phyloP scores from a whole-genome alignment of 2,797 vertebrate genomes.

The Ficedula albicollis region DNA sequence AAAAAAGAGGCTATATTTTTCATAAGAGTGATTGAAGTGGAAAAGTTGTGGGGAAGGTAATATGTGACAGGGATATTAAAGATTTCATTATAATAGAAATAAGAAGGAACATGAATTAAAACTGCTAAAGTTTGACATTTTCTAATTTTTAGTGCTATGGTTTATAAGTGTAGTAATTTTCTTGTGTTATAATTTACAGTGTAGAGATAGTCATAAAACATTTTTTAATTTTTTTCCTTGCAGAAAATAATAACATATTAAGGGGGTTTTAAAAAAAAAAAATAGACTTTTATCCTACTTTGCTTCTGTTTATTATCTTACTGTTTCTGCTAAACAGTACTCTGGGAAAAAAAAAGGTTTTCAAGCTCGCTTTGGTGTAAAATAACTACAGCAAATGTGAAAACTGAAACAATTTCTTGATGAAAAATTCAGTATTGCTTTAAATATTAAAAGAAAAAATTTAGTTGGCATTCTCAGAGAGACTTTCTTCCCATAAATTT shows the following conservation, averaged over 20 bases:
- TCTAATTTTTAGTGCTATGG: not conserved
- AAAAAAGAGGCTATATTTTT: not conserved
- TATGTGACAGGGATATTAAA: not conserved
- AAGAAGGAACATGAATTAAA: not conserved
- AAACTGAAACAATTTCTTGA: not conserved
- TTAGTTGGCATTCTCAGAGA: not conserved
- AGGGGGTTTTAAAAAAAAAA: fast-evolving
- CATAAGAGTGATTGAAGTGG: not conserved
- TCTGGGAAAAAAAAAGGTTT: not conserved
- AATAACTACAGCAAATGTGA: not conserved
- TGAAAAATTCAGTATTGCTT: not conserved
- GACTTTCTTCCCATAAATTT: not conserved
- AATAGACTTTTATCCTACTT: not conserved
- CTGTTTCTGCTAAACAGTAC: not conserved
- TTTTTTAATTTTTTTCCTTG: not conserved
- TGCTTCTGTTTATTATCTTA: not conserved
- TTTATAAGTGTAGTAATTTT: not conserved
- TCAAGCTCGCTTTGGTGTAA: not conserved
- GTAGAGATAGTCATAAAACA: not conserved
- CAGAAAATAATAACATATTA: not conserved
- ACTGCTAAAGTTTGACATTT: not conserved
- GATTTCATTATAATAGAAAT: not conserved
- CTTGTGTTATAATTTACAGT: not conserved
- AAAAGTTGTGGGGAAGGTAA: not conserved
- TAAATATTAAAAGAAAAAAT: not conserved